Evolutionary conservation across 92 coral and sea anemone genomes (phyloP).

Genomic region (Umimayanthus kanabou): DNA sequence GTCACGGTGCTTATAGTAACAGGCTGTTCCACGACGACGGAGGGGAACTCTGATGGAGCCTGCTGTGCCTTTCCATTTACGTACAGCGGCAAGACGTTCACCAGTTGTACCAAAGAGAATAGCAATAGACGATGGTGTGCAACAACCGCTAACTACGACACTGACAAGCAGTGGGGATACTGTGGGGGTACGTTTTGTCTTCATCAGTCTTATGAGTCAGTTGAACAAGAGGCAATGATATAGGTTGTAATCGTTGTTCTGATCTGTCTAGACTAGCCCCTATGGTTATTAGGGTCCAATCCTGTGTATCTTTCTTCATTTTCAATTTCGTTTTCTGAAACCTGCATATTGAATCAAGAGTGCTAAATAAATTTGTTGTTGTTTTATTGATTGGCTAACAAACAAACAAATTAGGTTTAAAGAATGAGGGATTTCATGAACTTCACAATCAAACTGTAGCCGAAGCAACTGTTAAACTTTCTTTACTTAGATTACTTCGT

Average conservation of each 20-base stretch:
- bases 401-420: neutral
- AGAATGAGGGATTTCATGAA: neutral
- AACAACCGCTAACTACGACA: constrained; percentile 83
- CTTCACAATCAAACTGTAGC: neutral
- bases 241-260: neutral
- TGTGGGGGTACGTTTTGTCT: constrained; percentile 75
- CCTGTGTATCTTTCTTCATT: too few species aligned
- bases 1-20: constrained; percentile 46
- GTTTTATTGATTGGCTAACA: neutral
- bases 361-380: too few species aligned
- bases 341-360: too few species aligned
- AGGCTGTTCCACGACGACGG: constrained; percentile 86
- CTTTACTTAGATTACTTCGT: neutral
- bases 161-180: constrained; percentile 90
- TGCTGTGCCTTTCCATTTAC: constrained; percentile 93
- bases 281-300: too few species aligned
- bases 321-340: too few species aligned
- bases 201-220: neutral
- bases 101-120: constrained; percentile 72
- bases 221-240: too few species aligned
- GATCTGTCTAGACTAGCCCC: too few species aligned
- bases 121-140: constrained; percentile 90
- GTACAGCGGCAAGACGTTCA: constrained; percentile 70
- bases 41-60: constrained; percentile 95
- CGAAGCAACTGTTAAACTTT: too few species aligned